phyloP scores from a whole-genome alignment of 2,797 vertebrate genomes.

The Takifugu rubripes region DNA sequence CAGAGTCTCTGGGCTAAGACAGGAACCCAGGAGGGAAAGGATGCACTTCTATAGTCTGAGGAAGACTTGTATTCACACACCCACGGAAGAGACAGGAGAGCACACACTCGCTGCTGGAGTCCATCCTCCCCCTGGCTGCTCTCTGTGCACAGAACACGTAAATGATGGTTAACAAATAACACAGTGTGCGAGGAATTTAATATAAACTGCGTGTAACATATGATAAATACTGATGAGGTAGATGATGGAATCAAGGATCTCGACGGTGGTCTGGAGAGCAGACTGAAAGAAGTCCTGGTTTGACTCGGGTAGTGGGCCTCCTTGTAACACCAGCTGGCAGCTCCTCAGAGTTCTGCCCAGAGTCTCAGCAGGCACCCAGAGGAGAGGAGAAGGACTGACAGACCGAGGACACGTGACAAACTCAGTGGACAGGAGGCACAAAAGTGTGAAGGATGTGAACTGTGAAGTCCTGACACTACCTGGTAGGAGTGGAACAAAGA shows the following conservation, averaged over 20 bases:
- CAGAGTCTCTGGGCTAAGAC: slow-evolving; percentile 77
- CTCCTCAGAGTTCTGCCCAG: slow-evolving; percentile 73
- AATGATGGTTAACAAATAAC: not conserved
- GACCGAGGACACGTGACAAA: not conserved
- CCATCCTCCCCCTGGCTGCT: slow-evolving; percentile 69
- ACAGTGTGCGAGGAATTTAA: not conserved
- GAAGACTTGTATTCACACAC: slow-evolving; percentile 77
- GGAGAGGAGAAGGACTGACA: slow-evolving; percentile 53
- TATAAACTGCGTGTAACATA: not conserved
- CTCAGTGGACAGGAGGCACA: not conserved
- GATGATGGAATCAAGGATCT: slow-evolving; percentile 84
- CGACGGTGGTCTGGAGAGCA: slow-evolving; percentile 74
- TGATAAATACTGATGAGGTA: slow-evolving; percentile 80
- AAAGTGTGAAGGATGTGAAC: not conserved
- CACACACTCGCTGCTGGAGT: slow-evolving; percentile 79
- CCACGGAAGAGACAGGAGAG: slow-evolving; percentile 90
- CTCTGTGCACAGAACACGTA: slow-evolving; percentile 59
- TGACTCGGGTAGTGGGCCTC: slow-evolving; percentile 38
- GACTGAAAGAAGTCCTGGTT: slow-evolving; percentile 52
- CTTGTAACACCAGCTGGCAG: slow-evolving; percentile 81
- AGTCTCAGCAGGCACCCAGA: slow-evolving; percentile 82
- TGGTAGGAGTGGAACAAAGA: slow-evolving; percentile 69
- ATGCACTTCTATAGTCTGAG: slow-evolving; percentile 69
- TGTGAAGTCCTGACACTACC: slow-evolving; percentile 30
- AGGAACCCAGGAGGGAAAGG: slow-evolving; percentile 74